Base-by-base conservation (phyloP, 2,888 invertebrate species). In the Calameuta pallipes region DNA sequence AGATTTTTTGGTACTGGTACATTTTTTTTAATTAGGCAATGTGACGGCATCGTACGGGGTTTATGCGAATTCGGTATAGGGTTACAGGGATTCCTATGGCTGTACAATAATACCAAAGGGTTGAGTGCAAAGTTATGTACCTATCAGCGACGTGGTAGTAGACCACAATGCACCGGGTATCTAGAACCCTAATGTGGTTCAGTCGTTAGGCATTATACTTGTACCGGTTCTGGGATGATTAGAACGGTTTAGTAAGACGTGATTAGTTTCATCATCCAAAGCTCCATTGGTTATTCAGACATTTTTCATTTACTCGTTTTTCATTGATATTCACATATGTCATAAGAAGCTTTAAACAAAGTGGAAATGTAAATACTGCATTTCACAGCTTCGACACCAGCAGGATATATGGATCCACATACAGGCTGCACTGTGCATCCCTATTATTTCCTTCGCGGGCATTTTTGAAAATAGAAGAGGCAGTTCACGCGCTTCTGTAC, bases 121-220 rank as follows among this genome's bases (percentile, higher is more conserved):
- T 82, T 76, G 80, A 87, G 87, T 87, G 85, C 87, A 84, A 85
- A 86, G 83, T 87, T 87, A 86, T 87, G 87, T 87, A 84, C 82
- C 80, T 84, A 85, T 85, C 84, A 79, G 75, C 36, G 75, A 80
- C n/a, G 69, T 77, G 71, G 76, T 78, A 78, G 80, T 81, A 81
- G 84, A 85, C 84, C 82, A 76, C 85, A 80, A 80, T 79, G 81
- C 75, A 81, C 73, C 71, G 79, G 71, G 80, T 76, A 76, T 78
- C 78, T 23, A 41, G 41, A 41, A 15, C 81, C 83, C 83, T 84
- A 86, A 85, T 82, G 84, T 80, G 82, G 78, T 69, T 73, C 80
- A 77, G 84, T 84, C 85, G 81, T 86, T 86, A 83, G 82, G 86
- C 82, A 87, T 87, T 82, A 56, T 23, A 83, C 85, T 83, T 80